Percentiles rank a stretch among this genome's conserved stretches.
Evolutionary conservation across 2,797 vertebrate genomes (phyloP).

Genomic region (Otus scops): DNA sequence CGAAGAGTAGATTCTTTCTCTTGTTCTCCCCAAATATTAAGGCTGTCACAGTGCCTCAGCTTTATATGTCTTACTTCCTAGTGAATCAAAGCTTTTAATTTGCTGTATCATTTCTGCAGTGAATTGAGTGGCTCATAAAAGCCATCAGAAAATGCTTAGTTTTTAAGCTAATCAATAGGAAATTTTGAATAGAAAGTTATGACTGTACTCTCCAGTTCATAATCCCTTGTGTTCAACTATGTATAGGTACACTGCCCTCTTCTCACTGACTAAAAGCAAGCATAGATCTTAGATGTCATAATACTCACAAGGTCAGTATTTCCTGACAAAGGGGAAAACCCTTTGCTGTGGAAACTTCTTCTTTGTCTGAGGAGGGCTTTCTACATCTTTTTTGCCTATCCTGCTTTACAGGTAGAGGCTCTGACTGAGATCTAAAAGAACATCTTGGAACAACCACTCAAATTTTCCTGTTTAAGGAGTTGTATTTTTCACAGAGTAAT

Average conservation of each 20-base stretch:
- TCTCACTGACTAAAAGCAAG: not conserved
- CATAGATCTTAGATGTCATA: not conserved
- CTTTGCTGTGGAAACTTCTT: not conserved
- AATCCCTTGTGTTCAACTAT: not conserved
- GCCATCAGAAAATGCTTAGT: not conserved
- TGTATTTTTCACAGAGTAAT: not conserved
- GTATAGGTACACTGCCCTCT: not conserved
- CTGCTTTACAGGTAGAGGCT: not conserved
- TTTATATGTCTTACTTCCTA: not conserved
- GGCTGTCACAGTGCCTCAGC: not conserved
- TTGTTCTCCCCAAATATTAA: not conserved
- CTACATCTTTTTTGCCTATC: not conserved
- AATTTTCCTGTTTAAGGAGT: not conserved
- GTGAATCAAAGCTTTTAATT: not conserved
- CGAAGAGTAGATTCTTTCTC: not conserved
- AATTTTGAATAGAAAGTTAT: not conserved
- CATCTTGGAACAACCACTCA: not conserved
- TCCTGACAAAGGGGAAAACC: not conserved
- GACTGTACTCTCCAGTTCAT: not conserved
- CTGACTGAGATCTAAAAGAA: not conserved
- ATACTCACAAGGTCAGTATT: not conserved
- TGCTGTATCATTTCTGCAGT: not conserved
- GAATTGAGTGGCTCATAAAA: not conserved
- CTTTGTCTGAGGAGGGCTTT: not conserved
- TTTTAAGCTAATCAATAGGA: not conserved